A percentile compares a stretch with the other conserved stretches of the same genome.
Evolutionary conservation across 2,797 vertebrate species (phyloP).

Genomic region (Oreochromis grahami): DNA sequence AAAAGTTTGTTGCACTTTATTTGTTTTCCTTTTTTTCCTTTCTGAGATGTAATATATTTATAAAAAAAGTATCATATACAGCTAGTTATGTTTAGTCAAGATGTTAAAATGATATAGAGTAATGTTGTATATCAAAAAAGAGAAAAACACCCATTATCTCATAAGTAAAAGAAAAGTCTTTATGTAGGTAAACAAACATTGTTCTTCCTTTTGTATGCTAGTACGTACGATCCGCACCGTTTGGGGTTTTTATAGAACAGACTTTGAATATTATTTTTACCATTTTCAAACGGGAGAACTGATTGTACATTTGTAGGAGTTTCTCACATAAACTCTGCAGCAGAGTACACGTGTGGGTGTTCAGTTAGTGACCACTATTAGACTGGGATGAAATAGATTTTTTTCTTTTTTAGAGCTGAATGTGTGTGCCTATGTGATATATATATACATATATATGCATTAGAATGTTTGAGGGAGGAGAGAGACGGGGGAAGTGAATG

Average conservation of each 20-base stretch:
- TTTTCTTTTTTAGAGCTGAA: background rate
- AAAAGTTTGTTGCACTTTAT: constrained; percentile 56
- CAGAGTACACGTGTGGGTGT: constrained; percentile 23
- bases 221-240: constrained; percentile 31
- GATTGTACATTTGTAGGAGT: constrained; percentile 9
- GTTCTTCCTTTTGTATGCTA: constrained; percentile 74
- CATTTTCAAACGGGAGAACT: constrained; percentile 38
- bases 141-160: constrained; percentile 27
- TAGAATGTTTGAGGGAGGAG: constrained; percentile 6
- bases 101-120: constrained; percentile 60
- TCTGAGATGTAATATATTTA: constrained; percentile 67
- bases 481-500: background rate
- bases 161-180: constrained; percentile 40
- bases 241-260: constrained; percentile 60
- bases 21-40: constrained; percentile 40
- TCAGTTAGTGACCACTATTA: constrained; percentile 22
- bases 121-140: constrained; percentile 53
- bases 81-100: constrained; percentile 62
- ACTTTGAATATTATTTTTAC: constrained; percentile 54
- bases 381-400: constrained; percentile 13
- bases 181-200: constrained; percentile 38
- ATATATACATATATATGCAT: constrained; percentile 28
- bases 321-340: constrained; percentile 35
- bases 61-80: constrained; percentile 54
- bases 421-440: background rate